Evolutionary conservation across 2,113 vertebrate species (phyloP).

Genomic region (Corythornis cristatus): DNA sequence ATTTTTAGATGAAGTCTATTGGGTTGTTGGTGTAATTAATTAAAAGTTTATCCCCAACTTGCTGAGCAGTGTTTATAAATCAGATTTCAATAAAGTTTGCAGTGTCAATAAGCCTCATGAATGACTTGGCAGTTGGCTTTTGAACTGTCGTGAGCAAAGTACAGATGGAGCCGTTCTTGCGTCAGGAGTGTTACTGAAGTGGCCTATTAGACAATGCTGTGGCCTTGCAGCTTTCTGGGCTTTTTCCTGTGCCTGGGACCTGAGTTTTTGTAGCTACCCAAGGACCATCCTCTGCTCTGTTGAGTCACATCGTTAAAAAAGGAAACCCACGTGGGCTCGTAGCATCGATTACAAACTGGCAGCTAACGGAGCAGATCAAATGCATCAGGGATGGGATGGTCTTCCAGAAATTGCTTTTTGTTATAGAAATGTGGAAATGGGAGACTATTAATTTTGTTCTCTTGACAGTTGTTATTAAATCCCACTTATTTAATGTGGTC

Average conservation of each 20-base stretch:
- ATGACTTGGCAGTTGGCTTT: background rate
- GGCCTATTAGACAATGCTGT: background rate
- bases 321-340: background rate
- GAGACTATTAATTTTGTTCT: conserved; percentile 28
- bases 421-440: conserved; percentile 9
- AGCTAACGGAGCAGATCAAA: background rate
- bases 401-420: conserved; percentile 29
- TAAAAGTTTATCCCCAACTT: background rate
- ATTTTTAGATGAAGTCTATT: background rate
- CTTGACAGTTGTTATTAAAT: conserved; percentile 32
- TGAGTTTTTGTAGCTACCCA: fast-evolving
- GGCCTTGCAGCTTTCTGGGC: background rate
- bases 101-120: background rate
- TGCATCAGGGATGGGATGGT: background rate
- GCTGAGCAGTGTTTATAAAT: conserved; percentile 38
- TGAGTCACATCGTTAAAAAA: background rate
- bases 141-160: background rate
- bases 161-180: background rate
- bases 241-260: background rate
- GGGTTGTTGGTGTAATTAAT: background rate
- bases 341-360: background rate
- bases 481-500: background rate
- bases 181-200: fast-evolving
- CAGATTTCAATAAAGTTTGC: background rate
- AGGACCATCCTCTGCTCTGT: background rate